Conservation (phyloP, 2,888 invertebrate genomes). For the Limnephilus auricula region DNA sequence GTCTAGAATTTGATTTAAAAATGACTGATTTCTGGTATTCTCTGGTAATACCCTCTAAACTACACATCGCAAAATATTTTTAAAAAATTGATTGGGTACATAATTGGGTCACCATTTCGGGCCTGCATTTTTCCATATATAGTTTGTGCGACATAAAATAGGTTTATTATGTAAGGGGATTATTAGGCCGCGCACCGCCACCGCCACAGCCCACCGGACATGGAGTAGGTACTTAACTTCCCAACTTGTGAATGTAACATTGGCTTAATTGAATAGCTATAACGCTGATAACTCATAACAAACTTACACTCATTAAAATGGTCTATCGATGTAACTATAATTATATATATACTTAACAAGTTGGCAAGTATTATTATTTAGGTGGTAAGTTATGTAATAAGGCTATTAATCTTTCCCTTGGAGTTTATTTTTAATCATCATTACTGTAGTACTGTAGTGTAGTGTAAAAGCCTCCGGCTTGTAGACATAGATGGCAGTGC, state of each 20-base stretch:
- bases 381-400: background rate
- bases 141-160: background rate
- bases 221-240: background rate
- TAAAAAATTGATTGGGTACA: too few relatives aligned
- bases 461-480: too few relatives aligned
- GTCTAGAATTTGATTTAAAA: too few relatives aligned
- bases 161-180: background rate
- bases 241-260: background rate
- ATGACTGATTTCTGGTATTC: too few relatives aligned
- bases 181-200: background rate
- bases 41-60: too few relatives aligned
- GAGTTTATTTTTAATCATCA: background rate
- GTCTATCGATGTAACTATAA: background rate
- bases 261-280: background rate
- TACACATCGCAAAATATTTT: too few relatives aligned
- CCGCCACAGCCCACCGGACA: background rate
- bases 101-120: background rate
- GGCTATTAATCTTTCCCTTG: background rate
- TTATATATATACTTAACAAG: background rate
- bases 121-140: background rate
- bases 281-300: background rate
- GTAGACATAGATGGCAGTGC: too few relatives aligned
- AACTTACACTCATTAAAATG: conserved; percentile 2
- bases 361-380: background rate
- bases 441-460: too few relatives aligned